phyloP scores from a whole-genome alignment of 2,113 vertebrate species.

The Azemiops feae region DNA sequence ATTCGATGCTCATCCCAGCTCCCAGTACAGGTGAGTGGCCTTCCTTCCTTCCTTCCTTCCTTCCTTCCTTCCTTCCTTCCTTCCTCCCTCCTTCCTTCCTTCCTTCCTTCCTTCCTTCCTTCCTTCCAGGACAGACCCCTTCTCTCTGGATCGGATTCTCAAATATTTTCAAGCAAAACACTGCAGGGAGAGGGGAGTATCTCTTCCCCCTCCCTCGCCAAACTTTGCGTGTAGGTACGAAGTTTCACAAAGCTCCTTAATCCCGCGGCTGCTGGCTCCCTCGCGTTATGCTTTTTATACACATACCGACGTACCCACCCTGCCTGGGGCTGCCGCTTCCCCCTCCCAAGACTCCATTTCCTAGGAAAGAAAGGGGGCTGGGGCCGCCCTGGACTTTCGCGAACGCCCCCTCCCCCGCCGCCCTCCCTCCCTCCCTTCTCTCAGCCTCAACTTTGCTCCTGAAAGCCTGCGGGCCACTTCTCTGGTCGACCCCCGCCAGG shows the following conservation, averaged over 20 bases:
- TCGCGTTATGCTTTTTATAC: neutral
- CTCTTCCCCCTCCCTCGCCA: neutral
- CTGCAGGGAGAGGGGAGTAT: neutral
- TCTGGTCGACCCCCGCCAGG: neutral
- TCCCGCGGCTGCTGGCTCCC: neutral
- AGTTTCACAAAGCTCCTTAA: neutral
- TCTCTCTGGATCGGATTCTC: neutral
- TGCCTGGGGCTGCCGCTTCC: neutral
- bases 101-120: neutral
- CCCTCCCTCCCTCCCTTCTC: neutral
- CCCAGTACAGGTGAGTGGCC: constrained; percentile 63
- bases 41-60: neutral
- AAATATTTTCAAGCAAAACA: neutral
- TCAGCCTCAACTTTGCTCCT: neutral
- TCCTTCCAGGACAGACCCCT: neutral
- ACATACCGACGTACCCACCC: neutral
- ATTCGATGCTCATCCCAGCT: constrained; percentile 21
- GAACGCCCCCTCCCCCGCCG: neutral
- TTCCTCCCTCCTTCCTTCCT: rapidly evolving
- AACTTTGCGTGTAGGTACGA: neutral
- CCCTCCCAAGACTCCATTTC: neutral
- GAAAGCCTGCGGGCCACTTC: neutral
- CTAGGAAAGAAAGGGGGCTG: too few relatives aligned
- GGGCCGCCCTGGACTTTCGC: neutral
- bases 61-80: neutral